These are phyloP conservation scores for Pitangus sulphuratus DNA, from an alignment of 2,797 vertebrate species.

Conservation along the genomic window DNA sequence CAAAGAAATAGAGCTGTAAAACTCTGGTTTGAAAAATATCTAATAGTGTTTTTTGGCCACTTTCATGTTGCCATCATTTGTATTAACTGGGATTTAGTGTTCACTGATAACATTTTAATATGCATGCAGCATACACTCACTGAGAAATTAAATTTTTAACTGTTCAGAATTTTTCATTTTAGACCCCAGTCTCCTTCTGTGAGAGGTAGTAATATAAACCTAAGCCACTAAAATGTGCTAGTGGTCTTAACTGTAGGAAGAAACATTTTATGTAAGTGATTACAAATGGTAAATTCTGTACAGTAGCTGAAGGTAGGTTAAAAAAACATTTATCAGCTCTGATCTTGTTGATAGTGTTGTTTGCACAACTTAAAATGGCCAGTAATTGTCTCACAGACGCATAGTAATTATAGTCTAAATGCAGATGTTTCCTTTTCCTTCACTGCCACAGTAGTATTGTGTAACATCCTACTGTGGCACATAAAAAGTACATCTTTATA, in stretches of 20 bases:
- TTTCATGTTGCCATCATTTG: background rate
- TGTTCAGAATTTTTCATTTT: background rate
- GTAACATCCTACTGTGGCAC: constrained; percentile 44
- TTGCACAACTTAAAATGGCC: constrained; percentile 7
- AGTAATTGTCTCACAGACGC: constrained; percentile 44
- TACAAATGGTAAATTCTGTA: background rate
- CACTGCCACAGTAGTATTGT: constrained; percentile 2
- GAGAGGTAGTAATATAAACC: background rate
- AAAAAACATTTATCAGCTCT: background rate
- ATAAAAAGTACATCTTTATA: constrained; percentile 32
- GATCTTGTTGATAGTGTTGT: background rate
- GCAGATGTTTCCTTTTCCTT: constrained; percentile 75
- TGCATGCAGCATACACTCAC: background rate
- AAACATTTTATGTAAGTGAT: background rate
- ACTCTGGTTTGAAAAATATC: background rate
- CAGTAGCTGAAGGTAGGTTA: background rate
- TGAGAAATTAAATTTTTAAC: background rate
- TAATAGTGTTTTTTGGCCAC: background rate
- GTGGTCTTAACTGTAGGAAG: background rate
- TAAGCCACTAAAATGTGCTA: background rate
- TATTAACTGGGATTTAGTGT: background rate
- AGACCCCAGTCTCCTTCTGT: background rate
- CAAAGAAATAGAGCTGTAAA: background rate
- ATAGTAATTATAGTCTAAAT: constrained; percentile 21
- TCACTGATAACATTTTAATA: background rate